phyloP scores from a whole-genome alignment of 92 coral and sea anemone genomes.

The Epizoanthus fatuus region DNA sequence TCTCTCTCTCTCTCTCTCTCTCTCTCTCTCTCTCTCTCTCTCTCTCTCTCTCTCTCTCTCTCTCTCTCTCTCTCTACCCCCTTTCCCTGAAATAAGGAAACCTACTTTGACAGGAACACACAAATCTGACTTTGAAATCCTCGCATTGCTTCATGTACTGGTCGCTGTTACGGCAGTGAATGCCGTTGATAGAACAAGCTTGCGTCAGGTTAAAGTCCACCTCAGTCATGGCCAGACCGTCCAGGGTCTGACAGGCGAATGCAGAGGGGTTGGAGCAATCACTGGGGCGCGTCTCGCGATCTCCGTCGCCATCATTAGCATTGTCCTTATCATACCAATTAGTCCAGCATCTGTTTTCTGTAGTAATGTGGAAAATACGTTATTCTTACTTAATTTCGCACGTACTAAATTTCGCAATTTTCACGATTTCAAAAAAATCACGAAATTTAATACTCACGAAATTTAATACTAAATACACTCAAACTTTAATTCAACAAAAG shows the following conservation, averaged over 20 bases:
- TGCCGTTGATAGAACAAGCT: slow-evolving; percentile 84
- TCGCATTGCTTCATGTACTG: slow-evolving; percentile 77
- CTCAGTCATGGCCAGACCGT: slow-evolving; percentile 75
- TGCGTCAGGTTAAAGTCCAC: slow-evolving; percentile 73
- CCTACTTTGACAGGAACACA: slow-evolving; percentile 90
- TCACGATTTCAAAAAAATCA: too few relatives aligned
- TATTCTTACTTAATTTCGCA: too few relatives aligned
- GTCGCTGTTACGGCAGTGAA: slow-evolving; percentile 85
- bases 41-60: too few relatives aligned
- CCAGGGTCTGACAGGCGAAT: slow-evolving; percentile 87
- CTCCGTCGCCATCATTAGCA: slow-evolving; percentile 79
- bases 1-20: too few relatives aligned
- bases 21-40: too few relatives aligned
- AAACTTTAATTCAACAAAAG: neutral
- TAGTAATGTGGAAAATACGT: neutral
- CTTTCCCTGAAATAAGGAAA: neutral
- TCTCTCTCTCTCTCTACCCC: too few relatives aligned
- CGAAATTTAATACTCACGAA: too few relatives aligned
- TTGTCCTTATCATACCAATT: slow-evolving; percentile 85
- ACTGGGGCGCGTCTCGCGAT: slow-evolving; percentile 70
- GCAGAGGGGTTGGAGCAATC: slow-evolving; percentile 76
- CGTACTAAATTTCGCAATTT: too few relatives aligned
- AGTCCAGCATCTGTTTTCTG: slow-evolving; percentile 94
- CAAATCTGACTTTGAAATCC: slow-evolving; percentile 93
- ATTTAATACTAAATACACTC: neutral